These are phyloP conservation scores for Arbacia lixula DNA, from an alignment of 53 echinoderm and acorn worm genomes.

Conservation along the genomic window DNA sequence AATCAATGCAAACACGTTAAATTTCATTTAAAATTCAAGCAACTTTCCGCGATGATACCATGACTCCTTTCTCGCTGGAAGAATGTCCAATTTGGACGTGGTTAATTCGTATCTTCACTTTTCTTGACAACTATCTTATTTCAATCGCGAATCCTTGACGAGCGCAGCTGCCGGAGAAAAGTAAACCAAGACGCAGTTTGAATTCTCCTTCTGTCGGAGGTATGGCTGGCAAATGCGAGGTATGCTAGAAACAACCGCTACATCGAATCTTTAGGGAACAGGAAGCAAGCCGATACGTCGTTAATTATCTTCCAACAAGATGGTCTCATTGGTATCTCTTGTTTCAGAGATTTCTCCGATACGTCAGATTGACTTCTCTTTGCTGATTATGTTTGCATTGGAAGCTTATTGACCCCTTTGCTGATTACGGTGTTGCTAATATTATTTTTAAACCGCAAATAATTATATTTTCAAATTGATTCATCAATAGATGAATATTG, in stretches of 20 bases:
- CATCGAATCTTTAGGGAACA: not conserved
- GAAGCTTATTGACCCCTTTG: not conserved
- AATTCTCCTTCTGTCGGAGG: constrained; percentile 7
- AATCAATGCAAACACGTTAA: too few relatives aligned
- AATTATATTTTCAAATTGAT: too few relatives aligned
- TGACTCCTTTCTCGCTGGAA: too few relatives aligned
- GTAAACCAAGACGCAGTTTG: not conserved
- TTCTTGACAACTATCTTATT: constrained; percentile 35
- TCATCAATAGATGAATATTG: too few relatives aligned
- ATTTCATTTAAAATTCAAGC: too few relatives aligned
- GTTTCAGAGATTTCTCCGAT: not conserved
- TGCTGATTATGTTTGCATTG: not conserved
- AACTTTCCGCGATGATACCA: too few relatives aligned
- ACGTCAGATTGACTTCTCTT: not conserved
- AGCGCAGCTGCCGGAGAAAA: constrained; percentile 2
- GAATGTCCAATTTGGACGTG: too few relatives aligned
- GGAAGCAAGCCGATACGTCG: not conserved
- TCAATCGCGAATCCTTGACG: not conserved
- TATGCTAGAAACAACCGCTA: constrained; percentile 28
- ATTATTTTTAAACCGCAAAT: not conserved
- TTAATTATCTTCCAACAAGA: constrained; percentile 1
- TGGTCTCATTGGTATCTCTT: not conserved
- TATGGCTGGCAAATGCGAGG: constrained; percentile 4
- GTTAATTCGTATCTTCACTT: too few relatives aligned
- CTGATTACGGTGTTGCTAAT: not conserved